Evolutionary conservation across 2,888 invertebrate species (phyloP).

Genomic region (Drosophila algonquin): DNA sequence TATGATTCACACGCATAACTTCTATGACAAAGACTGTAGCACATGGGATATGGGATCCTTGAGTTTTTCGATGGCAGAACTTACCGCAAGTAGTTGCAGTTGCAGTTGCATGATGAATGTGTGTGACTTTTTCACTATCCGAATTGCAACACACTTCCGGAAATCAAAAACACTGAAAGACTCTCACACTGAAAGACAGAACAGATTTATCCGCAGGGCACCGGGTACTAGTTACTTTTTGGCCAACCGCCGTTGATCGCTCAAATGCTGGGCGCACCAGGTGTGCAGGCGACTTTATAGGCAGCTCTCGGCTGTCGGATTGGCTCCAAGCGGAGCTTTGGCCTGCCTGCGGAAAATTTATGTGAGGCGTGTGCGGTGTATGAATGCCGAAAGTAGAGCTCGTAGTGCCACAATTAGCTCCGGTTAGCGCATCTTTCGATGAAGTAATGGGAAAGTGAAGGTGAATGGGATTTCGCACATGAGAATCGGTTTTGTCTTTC

Average conservation of each 20-base stretch:
- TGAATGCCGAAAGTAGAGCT: conserved; percentile 59
- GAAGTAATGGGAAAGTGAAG: conserved; percentile 73
- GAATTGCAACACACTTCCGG: conserved; percentile 53
- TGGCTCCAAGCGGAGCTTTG: conserved; percentile 34
- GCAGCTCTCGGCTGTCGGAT: conserved; percentile 18
- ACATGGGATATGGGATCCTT: conserved; percentile 12
- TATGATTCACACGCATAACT: conserved; percentile 15
- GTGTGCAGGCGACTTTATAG: conserved; percentile 66
- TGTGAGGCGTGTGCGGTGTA: conserved; percentile 66
- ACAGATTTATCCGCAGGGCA: conserved; percentile 30
- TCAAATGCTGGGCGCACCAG: conserved; percentile 71
- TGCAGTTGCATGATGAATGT: conserved; percentile 61
- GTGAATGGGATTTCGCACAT: conserved; percentile 42
- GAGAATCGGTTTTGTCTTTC: conserved; percentile 57
- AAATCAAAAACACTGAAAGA: conserved; percentile 15
- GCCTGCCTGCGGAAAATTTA: conserved; percentile 53
- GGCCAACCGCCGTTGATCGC: conserved; percentile 60
- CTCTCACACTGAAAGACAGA: conserved; percentile 37
- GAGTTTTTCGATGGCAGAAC: conserved; percentile 29
- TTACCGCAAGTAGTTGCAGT: conserved; percentile 73
- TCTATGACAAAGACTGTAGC: conserved; percentile 13
- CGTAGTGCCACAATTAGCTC: background rate
- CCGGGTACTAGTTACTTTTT: conserved; percentile 31
- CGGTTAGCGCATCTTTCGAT: conserved; percentile 55
- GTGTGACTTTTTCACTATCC: conserved; percentile 17